A percentile compares a stretch with the other conserved stretches of the same genome.
Evolutionary conservation across 53 echinoderm and acorn worm genomes (phyloP).

Genomic region (Paelopatides confundens): DNA sequence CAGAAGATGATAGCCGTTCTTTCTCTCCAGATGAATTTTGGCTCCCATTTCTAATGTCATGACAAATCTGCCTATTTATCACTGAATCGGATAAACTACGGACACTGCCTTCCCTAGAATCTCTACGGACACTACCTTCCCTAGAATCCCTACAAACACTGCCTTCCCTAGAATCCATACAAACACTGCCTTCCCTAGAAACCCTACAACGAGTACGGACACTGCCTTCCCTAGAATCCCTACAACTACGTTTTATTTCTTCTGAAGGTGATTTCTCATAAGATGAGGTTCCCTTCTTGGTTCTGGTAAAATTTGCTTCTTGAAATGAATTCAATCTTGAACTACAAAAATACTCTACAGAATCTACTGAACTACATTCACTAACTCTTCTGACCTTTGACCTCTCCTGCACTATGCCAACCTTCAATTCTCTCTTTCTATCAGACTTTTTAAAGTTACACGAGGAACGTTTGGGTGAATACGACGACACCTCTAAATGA

Average conservation of each 20-base stretch:
- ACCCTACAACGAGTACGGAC: too few relatives aligned
- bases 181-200: too few relatives aligned
- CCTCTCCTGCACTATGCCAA: not conserved
- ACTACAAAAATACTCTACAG: not conserved
- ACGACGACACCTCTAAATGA: not conserved
- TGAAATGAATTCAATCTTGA: not conserved
- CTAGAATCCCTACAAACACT: too few relatives aligned
- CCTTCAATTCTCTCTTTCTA: not conserved
- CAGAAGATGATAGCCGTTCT: too few relatives aligned
- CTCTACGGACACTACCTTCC: too few relatives aligned
- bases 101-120: too few relatives aligned
- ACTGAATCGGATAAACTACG: not conserved
- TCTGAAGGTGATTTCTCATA: not conserved
- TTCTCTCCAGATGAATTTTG: not conserved
- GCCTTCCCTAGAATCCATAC: too few relatives aligned
- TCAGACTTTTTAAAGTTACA: not conserved
- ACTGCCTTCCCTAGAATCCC: not conserved
- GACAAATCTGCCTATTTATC: not conserved
- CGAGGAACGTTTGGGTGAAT: not conserved
- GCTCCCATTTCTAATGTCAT: not conserved
- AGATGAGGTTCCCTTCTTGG: not conserved
- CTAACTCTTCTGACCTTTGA: not conserved
- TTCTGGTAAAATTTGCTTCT: not conserved
- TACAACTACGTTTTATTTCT: not conserved
- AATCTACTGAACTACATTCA: not conserved